Conservation (phyloP, 2,113 vertebrate species). For the Psittacula cyanocephala region DNA sequence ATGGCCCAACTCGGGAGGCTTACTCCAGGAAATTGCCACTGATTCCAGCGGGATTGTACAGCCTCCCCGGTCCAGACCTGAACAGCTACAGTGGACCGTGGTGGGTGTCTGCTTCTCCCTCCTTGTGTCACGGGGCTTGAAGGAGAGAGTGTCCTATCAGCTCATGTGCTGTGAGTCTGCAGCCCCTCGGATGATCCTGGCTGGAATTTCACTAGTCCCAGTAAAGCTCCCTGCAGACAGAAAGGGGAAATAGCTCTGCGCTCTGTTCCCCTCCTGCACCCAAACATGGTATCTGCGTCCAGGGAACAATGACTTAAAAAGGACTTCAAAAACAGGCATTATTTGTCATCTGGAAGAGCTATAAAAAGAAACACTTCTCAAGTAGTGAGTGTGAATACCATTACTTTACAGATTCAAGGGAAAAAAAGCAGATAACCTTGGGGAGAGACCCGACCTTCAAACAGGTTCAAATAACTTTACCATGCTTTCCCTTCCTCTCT, state of each 20-base stretch:
- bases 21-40: not conserved
- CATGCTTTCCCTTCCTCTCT: slow-evolving; percentile 33
- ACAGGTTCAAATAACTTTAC: slow-evolving; percentile 66
- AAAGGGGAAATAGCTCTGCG: slow-evolving; percentile 43
- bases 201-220: slow-evolving; percentile 44
- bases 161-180: not conserved
- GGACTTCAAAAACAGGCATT: slow-evolving; percentile 74
- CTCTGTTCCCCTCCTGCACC: slow-evolving; percentile 54
- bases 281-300: slow-evolving; percentile 64
- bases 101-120: not conserved
- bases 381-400: slow-evolving; percentile 81
- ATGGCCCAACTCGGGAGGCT: not conserved
- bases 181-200: not conserved
- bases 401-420: slow-evolving; percentile 81
- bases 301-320: slow-evolving; percentile 73
- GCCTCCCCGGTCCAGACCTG: not conserved
- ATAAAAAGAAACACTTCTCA: slow-evolving; percentile 87
- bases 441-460: slow-evolving; percentile 73
- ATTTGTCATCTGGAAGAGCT: slow-evolving; percentile 78
- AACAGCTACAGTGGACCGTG: not conserved
- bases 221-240: slow-evolving; percentile 41
- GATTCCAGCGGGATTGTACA: not conserved
- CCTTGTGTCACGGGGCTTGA: not conserved
- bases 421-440: slow-evolving; percentile 84
- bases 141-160: not conserved